A percentile compares a stretch with the other conserved stretches of the same genome.
phyloP scores from a whole-genome alignment of 2,797 vertebrate genomes.

The Pipistrellus pipistrellus region DNA sequence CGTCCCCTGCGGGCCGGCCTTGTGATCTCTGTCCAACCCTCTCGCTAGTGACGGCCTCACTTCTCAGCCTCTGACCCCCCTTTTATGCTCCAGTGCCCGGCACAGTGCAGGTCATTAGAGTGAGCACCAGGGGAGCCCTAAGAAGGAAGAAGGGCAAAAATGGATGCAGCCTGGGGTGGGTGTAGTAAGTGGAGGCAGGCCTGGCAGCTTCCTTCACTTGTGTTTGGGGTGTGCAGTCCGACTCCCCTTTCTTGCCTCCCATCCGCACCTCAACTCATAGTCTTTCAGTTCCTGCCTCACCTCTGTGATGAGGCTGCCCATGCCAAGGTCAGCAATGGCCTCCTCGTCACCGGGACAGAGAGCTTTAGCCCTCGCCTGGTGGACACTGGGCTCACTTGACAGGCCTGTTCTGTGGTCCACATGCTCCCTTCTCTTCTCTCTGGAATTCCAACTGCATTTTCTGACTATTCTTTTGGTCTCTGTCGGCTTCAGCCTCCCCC shows the following conservation, averaged over 20 bases:
- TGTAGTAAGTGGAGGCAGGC: no score
- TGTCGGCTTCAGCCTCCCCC: neutral
- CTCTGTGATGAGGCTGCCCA: neutral
- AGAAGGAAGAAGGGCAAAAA: neutral
- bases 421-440: neutral
- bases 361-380: neutral
- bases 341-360: neutral
- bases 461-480: neutral
- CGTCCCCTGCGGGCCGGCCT: accelerated
- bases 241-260: neutral
- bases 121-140: neutral
- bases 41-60: no score
- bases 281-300: neutral
- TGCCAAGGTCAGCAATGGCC: neutral
- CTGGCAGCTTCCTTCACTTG: neutral
- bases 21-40: neutral
- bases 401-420: accelerated
- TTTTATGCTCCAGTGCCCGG: neutral
- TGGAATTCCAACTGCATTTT: neutral
- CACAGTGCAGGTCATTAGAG: neutral
- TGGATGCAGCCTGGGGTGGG: no score
- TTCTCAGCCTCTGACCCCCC: neutral
- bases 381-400: neutral
- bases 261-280: neutral
- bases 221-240: neutral